A percentile compares a stretch with the other conserved stretches of the same genome.
Conservation (phyloP, 2,888 invertebrate species). For the Dryocosmus kuriphilus region DNA sequence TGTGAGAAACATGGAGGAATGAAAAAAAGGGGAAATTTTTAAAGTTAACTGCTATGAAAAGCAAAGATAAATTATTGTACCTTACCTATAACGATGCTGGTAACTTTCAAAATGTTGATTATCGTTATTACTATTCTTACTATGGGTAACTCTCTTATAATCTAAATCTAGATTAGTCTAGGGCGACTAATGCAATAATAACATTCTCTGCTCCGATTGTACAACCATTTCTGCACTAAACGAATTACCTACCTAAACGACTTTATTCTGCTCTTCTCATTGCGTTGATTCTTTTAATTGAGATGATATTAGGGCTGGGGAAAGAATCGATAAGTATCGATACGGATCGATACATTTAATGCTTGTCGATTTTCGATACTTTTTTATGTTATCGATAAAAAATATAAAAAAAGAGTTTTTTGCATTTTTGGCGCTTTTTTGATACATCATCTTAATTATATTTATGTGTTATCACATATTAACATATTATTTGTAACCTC, state of each 20-base stretch:
- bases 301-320: no score
- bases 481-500: no score
- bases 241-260: constrained; percentile 31
- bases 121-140: constrained; percentile 66
- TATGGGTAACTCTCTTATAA: constrained; percentile 68
- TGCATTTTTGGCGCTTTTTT: no score
- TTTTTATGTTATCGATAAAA: no score
- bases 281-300: constrained; percentile 17
- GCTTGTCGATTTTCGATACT: no score
- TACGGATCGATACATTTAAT: no score
- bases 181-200: constrained; percentile 62
- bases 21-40: constrained; percentile 18
- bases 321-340: no score
- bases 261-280: constrained; percentile 48
- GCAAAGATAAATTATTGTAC: constrained; percentile 33
- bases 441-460: no score
- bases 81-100: constrained; percentile 28
- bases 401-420: no score
- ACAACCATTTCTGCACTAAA: constrained; percentile 56
- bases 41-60: constrained; percentile 25
- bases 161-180: constrained; percentile 68
- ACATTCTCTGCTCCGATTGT: constrained; percentile 59
- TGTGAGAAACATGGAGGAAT: background rate
- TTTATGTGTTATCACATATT: no score
- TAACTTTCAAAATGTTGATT: constrained; percentile 52